A percentile compares a stretch with the other conserved stretches of the same genome.
These are phyloP conservation scores for Drosophila imparisetae DNA, from an alignment of 2,888 invertebrate genomes.

Conservation along the genomic window DNA sequence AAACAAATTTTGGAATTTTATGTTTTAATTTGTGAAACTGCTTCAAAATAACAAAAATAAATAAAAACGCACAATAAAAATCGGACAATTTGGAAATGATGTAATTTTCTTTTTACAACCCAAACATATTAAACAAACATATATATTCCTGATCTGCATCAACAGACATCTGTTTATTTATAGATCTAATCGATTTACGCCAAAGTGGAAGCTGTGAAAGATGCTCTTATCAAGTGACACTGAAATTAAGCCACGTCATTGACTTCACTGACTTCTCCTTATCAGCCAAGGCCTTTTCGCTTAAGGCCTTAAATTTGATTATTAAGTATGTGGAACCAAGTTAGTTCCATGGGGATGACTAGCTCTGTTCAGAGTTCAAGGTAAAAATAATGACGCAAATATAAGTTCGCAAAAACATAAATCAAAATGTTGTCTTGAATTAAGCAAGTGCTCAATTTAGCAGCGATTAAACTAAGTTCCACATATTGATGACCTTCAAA, in stretches of 20 bases:
- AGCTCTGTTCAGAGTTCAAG: neutral
- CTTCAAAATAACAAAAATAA: neutral
- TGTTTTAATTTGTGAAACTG: neutral
- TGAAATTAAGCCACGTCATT: neutral
- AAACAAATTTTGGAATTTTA: conserved; percentile 22
- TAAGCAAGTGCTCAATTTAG: neutral
- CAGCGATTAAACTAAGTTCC: neutral
- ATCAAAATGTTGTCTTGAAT: neutral
- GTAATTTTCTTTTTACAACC: neutral
- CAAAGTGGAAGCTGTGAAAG: neutral
- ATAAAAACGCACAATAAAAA: neutral
- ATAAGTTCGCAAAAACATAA: neutral
- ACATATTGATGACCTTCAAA: neutral
- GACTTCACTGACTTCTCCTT: neutral
- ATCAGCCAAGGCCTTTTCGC: neutral
- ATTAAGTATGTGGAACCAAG: neutral
- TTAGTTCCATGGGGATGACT: neutral
- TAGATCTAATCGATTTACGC: neutral
- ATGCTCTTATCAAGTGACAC: neutral
- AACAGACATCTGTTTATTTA: neutral
- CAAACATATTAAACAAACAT: neutral
- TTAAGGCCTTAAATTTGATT: neutral
- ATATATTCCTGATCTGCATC: neutral
- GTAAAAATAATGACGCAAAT: neutral
- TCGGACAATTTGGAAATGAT: neutral